These are phyloP conservation scores for Hedya salicella DNA, from an alignment of 2,888 invertebrate genomes.

Conservation along the genomic window DNA sequence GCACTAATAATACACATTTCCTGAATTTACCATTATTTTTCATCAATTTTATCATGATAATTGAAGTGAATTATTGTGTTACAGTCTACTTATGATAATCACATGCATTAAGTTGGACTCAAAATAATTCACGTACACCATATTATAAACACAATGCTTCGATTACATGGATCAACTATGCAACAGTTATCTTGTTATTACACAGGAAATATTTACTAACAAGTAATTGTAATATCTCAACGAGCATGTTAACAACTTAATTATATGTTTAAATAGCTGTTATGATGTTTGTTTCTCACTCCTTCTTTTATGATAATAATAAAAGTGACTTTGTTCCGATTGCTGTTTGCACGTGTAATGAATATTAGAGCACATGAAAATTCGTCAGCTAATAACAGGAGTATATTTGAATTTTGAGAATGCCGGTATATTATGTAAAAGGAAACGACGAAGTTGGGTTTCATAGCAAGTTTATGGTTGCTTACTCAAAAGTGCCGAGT, in stretches of 20 bases:
- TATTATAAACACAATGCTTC: neutral
- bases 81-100: neutral
- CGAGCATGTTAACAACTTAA: constrained; percentile 16
- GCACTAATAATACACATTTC: too few relatives aligned
- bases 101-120: neutral
- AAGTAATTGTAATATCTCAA: constrained; percentile 18
- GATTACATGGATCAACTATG: neutral
- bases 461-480: too few relatives aligned
- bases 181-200: constrained; percentile 18
- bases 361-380: too few relatives aligned
- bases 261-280: constrained; percentile 12
- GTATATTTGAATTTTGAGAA: too few relatives aligned
- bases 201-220: constrained; percentile 9
- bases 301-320: constrained; percentile 27
- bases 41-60: too few relatives aligned
- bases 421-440: too few relatives aligned
- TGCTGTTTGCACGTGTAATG: too few relatives aligned
- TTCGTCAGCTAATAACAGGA: too few relatives aligned
- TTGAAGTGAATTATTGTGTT: neutral
- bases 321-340: neutral
- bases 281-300: constrained; percentile 24
- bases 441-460: too few relatives aligned
- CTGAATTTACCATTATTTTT: too few relatives aligned
- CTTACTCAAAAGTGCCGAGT: too few relatives aligned
- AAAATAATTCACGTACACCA: neutral